Base-by-base conservation (phyloP, 2,797 vertebrate genomes). In the Melanotaenia boesemani region DNA sequence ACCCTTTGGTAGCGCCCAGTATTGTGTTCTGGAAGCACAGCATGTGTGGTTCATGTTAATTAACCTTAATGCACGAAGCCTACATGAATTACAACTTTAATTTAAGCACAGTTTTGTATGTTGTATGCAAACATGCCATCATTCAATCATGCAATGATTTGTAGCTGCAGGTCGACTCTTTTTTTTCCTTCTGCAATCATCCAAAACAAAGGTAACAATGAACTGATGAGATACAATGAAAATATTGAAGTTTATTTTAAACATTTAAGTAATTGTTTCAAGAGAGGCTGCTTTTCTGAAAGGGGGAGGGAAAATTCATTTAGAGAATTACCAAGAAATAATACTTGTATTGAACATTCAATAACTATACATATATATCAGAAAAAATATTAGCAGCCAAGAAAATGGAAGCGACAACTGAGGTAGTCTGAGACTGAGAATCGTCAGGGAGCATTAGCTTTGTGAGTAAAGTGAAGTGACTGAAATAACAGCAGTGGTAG, bases 391-490 rank as follows among this genome's bases (percentile, higher is more conserved):
- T 91, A 94, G 93, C 85, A 89, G 82, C 86, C 84, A 87, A 72
- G 80, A 93, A 93, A 95, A 95, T 90, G 92, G 93, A 95, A 95
- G 94, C 84, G 89, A 90, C 74, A 91, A 85, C 91, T 87, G 90
- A 95, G 91, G 94, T 80, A 87, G 91, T 91, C 85, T 78, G 89
- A 86, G 94, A 94, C 93, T 86, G 92, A 95, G 91, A 87, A 91
- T 86, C 87, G 84, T 76, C 70, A 90, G 12, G 89, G 93, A 94
- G 93, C 93, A 96, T 96, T 95, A 96, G 92, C 92, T 91, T 93
- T 96, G 95, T 90, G 95, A 96, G 95, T 92, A 91, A 70, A 91
- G 90, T 91, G 87, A 94, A 90, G 91, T 93, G 91, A 94, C 61
- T 70, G 77, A 95, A 96, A 94, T 94, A 95, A 85, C 88, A 94